Conservation (phyloP, 2,113 vertebrate genomes). For the Melanerpes aurifrons region DNA sequence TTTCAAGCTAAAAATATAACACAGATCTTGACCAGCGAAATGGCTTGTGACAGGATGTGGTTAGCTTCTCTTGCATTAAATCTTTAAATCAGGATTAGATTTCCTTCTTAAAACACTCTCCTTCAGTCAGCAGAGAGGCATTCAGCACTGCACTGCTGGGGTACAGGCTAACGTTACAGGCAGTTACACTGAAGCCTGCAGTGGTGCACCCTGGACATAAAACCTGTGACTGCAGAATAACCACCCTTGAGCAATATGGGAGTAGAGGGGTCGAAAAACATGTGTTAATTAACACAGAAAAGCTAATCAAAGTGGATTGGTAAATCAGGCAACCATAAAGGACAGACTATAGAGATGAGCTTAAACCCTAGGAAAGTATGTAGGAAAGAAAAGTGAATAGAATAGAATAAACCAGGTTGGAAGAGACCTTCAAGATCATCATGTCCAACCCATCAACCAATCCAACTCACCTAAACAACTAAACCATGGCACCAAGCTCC, state of each 20-base stretch:
- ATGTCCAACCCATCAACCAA: no score
- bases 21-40: constrained; percentile 23
- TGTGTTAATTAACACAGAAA: constrained; percentile 37
- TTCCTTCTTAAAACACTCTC: not conserved
- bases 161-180: not conserved
- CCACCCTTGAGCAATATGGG: constrained; percentile 22
- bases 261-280: constrained; percentile 26
- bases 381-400: not conserved
- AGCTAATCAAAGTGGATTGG: constrained; percentile 8
- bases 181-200: not conserved
- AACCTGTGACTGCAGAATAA: constrained; percentile 1
- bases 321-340: constrained; percentile 48
- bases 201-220: not conserved
- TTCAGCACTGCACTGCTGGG: not conserved
- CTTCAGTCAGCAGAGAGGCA: not conserved
- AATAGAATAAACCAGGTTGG: no score
- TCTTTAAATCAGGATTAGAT: constrained; percentile 24
- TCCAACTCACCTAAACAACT: no score
- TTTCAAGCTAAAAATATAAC: not conserved
- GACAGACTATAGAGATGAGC: constrained; percentile 8
- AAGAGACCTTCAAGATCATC: no score
- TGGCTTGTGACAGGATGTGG: constrained; percentile 10
- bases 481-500: not conserved
- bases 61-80: not conserved
- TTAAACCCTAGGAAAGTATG: not conserved